Evolutionary conservation across 2,888 invertebrate genomes (phyloP).

Genomic region (Neria commutata): DNA sequence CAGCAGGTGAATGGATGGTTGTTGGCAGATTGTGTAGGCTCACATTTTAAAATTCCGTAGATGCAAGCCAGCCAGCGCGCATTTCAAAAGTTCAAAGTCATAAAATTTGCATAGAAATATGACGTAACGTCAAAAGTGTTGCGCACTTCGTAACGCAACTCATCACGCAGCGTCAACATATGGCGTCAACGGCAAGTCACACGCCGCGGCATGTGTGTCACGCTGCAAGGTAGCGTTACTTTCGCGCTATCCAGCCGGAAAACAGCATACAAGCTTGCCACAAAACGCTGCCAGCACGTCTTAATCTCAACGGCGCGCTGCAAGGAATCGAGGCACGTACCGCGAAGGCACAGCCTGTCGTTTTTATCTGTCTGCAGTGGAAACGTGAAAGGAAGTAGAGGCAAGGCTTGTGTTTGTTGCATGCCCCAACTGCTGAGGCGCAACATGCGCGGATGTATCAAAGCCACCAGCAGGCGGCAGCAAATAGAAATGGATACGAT

Average conservation of each 20-base stretch:
- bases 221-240: not conserved
- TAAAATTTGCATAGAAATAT: conserved; percentile 3
- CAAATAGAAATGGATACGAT: conserved; percentile 1
- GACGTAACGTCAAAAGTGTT: not conserved
- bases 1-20: no score
- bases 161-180: not conserved
- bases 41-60: no score
- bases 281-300: not conserved
- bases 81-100: not conserved
- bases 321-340: conserved; percentile 2
- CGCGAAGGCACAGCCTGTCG: not conserved
- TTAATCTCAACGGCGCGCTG: not conserved
- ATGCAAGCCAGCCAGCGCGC: no score
- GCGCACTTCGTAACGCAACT: not conserved
- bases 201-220: not conserved
- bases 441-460: no score
- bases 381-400: no score
- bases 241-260: no score
- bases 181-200: not conserved
- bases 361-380: no score
- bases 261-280: not conserved
- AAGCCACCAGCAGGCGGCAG: not conserved
- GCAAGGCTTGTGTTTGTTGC: no score
- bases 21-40: no score
- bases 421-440: no score